phyloP scores from a whole-genome alignment of 2,888 invertebrate species.

The Blomia tropicalis region DNA sequence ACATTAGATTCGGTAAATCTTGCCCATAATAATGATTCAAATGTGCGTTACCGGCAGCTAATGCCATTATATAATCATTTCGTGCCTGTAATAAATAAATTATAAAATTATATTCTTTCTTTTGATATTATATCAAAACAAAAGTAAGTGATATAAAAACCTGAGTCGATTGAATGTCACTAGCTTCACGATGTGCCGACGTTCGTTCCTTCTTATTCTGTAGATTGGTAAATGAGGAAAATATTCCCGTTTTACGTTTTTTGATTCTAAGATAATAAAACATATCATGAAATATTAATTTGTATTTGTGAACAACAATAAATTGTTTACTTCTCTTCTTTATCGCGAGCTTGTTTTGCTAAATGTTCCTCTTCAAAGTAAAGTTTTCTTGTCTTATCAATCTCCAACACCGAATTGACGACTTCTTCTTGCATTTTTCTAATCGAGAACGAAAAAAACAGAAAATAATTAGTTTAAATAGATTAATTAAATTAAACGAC shows the following conservation, averaged over 20 bases:
- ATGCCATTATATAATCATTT: slow-evolving; percentile 78
- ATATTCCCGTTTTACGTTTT: slow-evolving; percentile 26
- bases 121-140: background rate
- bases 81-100: slow-evolving; percentile 46
- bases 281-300: slow-evolving; percentile 14
- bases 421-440: slow-evolving; percentile 69
- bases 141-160: slow-evolving; percentile 11
- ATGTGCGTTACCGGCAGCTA: slow-evolving; percentile 84
- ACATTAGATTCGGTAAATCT: slow-evolving; percentile 73
- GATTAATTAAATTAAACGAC: background rate
- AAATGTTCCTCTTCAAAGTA: slow-evolving; percentile 92
- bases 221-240: slow-evolving; percentile 26
- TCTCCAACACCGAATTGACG: slow-evolving; percentile 65
- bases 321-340: slow-evolving; percentile 57
- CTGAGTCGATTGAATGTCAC: slow-evolving; percentile 73
- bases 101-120: background rate
- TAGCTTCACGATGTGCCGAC: slow-evolving; percentile 59
- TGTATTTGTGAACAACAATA: background rate
- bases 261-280: slow-evolving; percentile 46
- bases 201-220: slow-evolving; percentile 27
- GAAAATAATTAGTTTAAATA: background rate
- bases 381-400: slow-evolving; percentile 81
- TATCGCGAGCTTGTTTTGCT: slow-evolving; percentile 83
- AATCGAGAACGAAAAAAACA: background rate
- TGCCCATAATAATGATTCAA: slow-evolving; percentile 73